Base-by-base conservation (phyloP, 2,888 invertebrate species). In the Erannis defoliaria region DNA sequence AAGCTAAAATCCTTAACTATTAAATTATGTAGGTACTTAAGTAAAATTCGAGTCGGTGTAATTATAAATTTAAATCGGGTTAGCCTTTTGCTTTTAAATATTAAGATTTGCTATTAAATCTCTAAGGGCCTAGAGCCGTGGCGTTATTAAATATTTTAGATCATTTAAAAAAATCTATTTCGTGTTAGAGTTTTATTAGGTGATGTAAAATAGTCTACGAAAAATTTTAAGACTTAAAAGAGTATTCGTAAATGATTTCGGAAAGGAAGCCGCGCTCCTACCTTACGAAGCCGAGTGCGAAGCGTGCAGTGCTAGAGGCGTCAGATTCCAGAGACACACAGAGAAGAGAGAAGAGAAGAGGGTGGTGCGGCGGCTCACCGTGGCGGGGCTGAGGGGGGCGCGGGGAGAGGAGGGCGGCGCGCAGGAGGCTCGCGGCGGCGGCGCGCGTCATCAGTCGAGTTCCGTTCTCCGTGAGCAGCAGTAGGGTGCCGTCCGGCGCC, bases 391-490 rank as follows among this genome's bases (percentile, higher is more conserved):
- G 88, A 85, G 90, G 85, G 90, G 90, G 89, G 75, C 91, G 90
- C 88, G 91, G 92, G 89, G 91, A 92, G 87, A 90, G 93, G 81
- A 93, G 93, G 77, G 93, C 93, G 73, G 89, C 93, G 80, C 91
- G 92, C 80, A 93, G 93, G 76, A 93, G 86, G 82, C 93, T 93
- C 77, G 92, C 93, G 79, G 93, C 93, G 70, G 91, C 93, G 72
- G 92, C 90, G 74, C 93, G 88, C 50, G 93, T 93, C 89, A 93
- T 89, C 89, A 92, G 91, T 77, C 94, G 88, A 81, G 94, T 94
- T 89, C 94, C 94, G 81, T 94, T 94, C 87, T 94, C 94, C 85
- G 94, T 94, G 89, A 94, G 94, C 84, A 94, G 94, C 84, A 94
- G 93, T 88, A 94, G 93, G 82, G 94, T 93, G 86, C 94, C 94